Conservation (phyloP, 2,888 invertebrate genomes). For the Carabus problematicus region DNA sequence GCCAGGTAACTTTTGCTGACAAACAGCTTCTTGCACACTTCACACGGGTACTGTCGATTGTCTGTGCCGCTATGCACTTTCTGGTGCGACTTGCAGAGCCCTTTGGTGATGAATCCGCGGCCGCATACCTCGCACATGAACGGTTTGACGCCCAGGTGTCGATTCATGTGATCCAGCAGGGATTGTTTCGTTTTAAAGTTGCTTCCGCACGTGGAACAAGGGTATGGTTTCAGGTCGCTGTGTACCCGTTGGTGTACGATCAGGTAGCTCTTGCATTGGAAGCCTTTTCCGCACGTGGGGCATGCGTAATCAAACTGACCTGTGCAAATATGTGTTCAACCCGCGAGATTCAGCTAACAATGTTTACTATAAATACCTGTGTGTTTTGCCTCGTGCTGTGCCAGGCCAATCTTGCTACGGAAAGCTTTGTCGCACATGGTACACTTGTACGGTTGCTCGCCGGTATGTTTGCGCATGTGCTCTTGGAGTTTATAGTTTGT, state of each 20-base stretch:
- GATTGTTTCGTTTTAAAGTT: slow-evolving; percentile 69
- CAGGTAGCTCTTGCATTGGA: slow-evolving; percentile 67
- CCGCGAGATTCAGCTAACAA: no score
- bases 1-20: slow-evolving; percentile 68
- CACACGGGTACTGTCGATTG: slow-evolving; percentile 66
- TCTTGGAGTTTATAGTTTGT: slow-evolving; percentile 68
- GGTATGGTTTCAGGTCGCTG: slow-evolving; percentile 65
- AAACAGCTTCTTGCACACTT: slow-evolving; percentile 67
- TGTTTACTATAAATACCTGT: slow-evolving; percentile 54
- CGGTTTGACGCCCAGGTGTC: slow-evolving; percentile 67
- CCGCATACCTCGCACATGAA: slow-evolving; percentile 67
- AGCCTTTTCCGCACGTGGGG: slow-evolving; percentile 67
- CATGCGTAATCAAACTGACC: slow-evolving; percentile 66
- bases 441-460: slow-evolving; percentile 67
- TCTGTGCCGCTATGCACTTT: slow-evolving; percentile 66
- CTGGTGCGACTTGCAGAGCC: slow-evolving; percentile 66
- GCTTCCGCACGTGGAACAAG: slow-evolving; percentile 65
- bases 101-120: slow-evolving; percentile 67
- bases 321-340: slow-evolving; percentile 42
- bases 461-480: slow-evolving; percentile 68
- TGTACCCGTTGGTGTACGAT: slow-evolving; percentile 68
- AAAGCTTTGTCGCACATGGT: slow-evolving; percentile 66
- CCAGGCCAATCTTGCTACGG: slow-evolving; percentile 67
- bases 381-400: slow-evolving; percentile 68
- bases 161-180: slow-evolving; percentile 66